Percentiles rank a stretch among this genome's conserved stretches.
These are phyloP conservation scores for Agrochola macilenta DNA, from an alignment of 2,888 invertebrate species.

Conservation along the genomic window DNA sequence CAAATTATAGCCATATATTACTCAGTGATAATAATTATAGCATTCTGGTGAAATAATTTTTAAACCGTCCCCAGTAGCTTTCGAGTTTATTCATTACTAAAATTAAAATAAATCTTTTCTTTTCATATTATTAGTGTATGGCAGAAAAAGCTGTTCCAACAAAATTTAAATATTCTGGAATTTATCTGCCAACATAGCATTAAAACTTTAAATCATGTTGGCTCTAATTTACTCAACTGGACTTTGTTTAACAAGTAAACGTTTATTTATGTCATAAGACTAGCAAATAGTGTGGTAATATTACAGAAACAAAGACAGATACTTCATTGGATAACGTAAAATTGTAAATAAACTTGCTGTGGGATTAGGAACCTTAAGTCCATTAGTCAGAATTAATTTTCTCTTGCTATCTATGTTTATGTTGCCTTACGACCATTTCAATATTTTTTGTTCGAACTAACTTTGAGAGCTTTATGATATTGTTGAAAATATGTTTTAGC, in stretches of 20 bases:
- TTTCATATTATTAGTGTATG: no score
- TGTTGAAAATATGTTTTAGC: not conserved
- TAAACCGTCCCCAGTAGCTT: no score
- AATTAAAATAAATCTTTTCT: no score
- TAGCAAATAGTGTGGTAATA: not conserved
- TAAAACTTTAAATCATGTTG: not conserved
- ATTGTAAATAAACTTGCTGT: not conserved
- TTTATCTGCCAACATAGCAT: not conserved
- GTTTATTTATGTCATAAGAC: not conserved
- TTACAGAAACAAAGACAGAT: not conserved
- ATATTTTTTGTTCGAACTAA: not conserved
- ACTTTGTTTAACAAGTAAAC: not conserved
- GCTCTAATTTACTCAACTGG: conserved; percentile 5
- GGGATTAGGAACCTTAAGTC: not conserved
- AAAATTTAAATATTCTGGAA: not conserved
- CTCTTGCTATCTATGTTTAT: not conserved
- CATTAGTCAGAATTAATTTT: not conserved
- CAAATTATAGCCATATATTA: no score
- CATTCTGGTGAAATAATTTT: no score
- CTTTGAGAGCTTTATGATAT: not conserved
- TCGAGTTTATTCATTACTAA: no score
- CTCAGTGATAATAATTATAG: no score
- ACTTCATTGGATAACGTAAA: not conserved
- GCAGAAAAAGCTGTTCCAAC: not conserved
- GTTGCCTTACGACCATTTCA: not conserved